Base-by-base conservation (phyloP, 2,888 invertebrate species). In the Aporophyla nigra region DNA sequence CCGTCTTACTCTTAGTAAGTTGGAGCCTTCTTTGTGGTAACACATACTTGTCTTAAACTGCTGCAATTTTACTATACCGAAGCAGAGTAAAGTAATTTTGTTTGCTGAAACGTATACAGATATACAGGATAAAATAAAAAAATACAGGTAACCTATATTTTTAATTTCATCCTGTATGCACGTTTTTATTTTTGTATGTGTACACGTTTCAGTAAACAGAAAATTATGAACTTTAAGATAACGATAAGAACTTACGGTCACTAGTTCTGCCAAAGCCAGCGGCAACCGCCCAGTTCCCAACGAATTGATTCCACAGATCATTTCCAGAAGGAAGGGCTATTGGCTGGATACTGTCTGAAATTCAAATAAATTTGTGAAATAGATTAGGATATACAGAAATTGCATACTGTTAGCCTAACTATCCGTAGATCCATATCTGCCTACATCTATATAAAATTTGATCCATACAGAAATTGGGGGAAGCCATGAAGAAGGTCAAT, bases 261-360 rank as follows among this genome's bases (percentile, higher is more conserved):
- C 87, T 91, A 19, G 93, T 94, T 67, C 84, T 90, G 46, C 94
- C 94, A 73, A 91, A 95, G 12, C 94, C 94, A 9, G 92, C 91
- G 33, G 94, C 94, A 0, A 82, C 74, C 0, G 90, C 87, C 91
- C 91, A 92, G 33, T 88, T 80, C 16, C 93, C 93, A 1, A 72
- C 89, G 72, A 92, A 94, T 10, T 80, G 81, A 2, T 93, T 86
- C 75, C 82, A 90, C 51, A 91, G 21, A 51, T 91, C 90, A 5
- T 49, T 65, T 0, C 84, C 77, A 56, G 53, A 73, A 0, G 94
- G 94, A 9, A 94, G 83, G 0, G 85, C 79, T 2, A 93, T 80
- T 0, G 94, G 92, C 63, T 79, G 90, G 56, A 94, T 93, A 46
- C 59, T 77, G 0, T 67, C 94, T 94, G 86, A 16, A 90, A 92